phyloP scores from a whole-genome alignment of 2,797 vertebrate genomes.

The Acestrorhynchus altus region DNA sequence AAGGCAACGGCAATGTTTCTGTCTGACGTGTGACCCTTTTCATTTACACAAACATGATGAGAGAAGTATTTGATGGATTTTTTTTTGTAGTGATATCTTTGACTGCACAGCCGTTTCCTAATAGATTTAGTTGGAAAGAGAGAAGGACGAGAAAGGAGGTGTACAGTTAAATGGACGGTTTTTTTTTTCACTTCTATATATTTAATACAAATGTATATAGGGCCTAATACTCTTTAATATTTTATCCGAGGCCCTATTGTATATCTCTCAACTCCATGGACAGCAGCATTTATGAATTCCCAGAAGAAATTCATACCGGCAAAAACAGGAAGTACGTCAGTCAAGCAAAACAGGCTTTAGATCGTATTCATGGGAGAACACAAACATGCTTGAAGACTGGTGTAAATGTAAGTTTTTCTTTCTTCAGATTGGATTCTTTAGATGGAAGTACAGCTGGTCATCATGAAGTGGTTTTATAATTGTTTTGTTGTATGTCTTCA shows the following conservation, averaged over 20 bases:
- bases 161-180: background rate
- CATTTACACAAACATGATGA: background rate
- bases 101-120: background rate
- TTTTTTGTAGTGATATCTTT: background rate
- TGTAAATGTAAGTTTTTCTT: background rate
- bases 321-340: background rate
- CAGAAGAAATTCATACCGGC: background rate
- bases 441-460: background rate
- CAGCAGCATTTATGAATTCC: background rate
- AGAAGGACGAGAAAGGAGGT: background rate
- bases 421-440: background rate
- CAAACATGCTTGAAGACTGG: background rate
- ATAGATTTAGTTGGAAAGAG: background rate
- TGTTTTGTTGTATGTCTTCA: background rate
- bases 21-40: background rate
- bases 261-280: background rate
- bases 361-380: background rate
- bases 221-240: background rate
- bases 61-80: background rate
- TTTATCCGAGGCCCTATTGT: background rate
- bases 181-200: background rate
- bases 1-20: background rate
- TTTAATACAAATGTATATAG: background rate
- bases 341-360: too few relatives aligned
- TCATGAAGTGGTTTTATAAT: background rate